A percentile compares a stretch with the other conserved stretches of the same genome.
Conservation (phyloP, 2,113 vertebrate genomes). For the Falco punctatus region DNA sequence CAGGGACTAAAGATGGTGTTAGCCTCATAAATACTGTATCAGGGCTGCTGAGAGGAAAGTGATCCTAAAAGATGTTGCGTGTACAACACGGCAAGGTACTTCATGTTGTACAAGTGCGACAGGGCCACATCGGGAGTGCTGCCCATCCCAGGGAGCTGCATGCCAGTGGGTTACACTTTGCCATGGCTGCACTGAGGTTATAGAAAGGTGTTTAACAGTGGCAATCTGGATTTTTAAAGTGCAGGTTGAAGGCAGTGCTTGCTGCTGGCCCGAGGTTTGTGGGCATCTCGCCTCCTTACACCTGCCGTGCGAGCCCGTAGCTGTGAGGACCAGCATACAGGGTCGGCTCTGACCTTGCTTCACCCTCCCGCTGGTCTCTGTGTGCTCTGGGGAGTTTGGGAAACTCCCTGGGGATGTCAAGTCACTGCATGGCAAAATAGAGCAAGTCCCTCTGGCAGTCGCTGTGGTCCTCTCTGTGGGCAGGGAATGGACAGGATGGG, state of each 20-base stretch:
- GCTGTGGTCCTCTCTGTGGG: neutral
- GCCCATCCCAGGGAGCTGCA: neutral
- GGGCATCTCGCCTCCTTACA: neutral
- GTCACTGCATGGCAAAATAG: fast-evolving
- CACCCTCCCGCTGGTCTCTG: fast-evolving
- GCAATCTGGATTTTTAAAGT: no score
- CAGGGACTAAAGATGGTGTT: fast-evolving
- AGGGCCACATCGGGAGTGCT: fast-evolving
- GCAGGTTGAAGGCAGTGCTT: neutral
- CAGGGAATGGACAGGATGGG: neutral
- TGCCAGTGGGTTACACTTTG: fast-evolving
- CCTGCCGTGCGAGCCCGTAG: fast-evolving
- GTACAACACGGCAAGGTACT: neutral
- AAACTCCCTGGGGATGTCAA: neutral
- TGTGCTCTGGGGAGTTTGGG: neutral
- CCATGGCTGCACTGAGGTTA: fast-evolving
- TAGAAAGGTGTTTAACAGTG: fast-evolving
- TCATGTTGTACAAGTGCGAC: fast-evolving
- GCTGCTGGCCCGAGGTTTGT: fast-evolving
- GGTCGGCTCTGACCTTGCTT: fast-evolving
- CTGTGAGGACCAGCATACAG: fast-evolving
- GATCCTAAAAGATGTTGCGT: fast-evolving
- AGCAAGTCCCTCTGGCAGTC: neutral
- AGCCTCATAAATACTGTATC: neutral
- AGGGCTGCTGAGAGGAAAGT: neutral